Evolutionary conservation across 2,113 vertebrate genomes (phyloP).

Genomic region (Enhydra lutris): DNA sequence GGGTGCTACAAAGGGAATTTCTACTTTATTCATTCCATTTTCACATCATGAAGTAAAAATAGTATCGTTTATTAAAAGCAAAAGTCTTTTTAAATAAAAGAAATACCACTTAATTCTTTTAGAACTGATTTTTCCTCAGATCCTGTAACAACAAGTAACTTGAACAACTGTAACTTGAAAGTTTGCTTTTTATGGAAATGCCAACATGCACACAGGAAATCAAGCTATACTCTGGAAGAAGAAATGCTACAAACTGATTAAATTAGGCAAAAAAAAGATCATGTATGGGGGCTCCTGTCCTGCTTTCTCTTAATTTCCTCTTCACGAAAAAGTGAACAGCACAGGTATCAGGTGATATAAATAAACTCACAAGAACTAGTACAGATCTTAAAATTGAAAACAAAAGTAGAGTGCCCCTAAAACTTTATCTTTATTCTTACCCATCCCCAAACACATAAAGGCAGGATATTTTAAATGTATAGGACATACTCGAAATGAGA

Average conservation of each 20-base stretch:
- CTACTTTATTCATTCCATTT: background rate
- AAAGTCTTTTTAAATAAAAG: background rate
- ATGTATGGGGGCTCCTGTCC: background rate
- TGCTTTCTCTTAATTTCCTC: background rate
- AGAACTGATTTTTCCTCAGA: background rate
- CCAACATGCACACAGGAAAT: background rate
- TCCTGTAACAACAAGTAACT: background rate
- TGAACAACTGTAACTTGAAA: background rate
- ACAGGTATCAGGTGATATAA: background rate
- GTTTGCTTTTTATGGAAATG: background rate
- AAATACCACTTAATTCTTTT: background rate
- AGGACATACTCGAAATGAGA: background rate
- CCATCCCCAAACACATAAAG: background rate
- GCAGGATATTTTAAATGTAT: background rate
- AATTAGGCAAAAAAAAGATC: background rate
- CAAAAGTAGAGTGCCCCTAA: background rate
- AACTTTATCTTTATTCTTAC: background rate
- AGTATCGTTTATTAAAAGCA: background rate
- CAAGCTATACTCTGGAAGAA: background rate
- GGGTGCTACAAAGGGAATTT: background rate
- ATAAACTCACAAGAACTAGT: background rate
- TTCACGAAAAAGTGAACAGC: background rate
- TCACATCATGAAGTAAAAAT: background rate
- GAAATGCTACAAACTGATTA: background rate
- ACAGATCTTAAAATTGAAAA: background rate